Evolutionary conservation across 2,888 invertebrate species (phyloP).

Genomic region (Amiota minor): DNA sequence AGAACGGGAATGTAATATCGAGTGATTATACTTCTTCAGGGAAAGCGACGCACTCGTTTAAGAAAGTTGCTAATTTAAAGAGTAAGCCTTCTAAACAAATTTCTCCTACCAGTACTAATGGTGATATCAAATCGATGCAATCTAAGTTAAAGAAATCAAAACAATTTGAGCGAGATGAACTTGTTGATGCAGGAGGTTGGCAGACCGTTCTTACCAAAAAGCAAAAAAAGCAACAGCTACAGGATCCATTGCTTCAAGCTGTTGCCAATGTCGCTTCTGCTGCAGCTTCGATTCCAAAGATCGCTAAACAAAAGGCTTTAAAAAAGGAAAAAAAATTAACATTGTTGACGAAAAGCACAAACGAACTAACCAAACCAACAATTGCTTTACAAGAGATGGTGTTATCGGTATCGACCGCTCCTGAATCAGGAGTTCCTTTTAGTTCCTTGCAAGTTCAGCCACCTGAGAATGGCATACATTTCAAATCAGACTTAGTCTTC

Average conservation of each 20-base stretch:
- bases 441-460: too few species aligned
- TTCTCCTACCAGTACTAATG: too few species aligned
- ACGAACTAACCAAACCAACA: neutral
- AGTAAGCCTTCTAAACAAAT: too few species aligned
- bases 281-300: neutral
- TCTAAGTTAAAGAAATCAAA: neutral
- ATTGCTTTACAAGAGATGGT: neutral
- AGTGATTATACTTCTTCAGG: too few species aligned
- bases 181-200: constrained; percentile 10
- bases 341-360: neutral
- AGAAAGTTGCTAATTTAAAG: too few species aligned
- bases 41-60: too few species aligned
- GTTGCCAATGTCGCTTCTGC: neutral
- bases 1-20: too few species aligned
- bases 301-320: neutral
- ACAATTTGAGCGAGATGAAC: neutral
- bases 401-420: neutral
- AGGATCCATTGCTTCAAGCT: constrained; percentile 3
- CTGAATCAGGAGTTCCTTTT: neutral
- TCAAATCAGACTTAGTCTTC: too few species aligned
- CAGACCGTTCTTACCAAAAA: constrained; percentile 17
- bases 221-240: neutral
- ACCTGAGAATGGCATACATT: too few species aligned
- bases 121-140: neutral
- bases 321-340: neutral